These are phyloP conservation scores for Takifugu ocellatus DNA, from an alignment of 2,797 vertebrate species.

Conservation along the genomic window DNA sequence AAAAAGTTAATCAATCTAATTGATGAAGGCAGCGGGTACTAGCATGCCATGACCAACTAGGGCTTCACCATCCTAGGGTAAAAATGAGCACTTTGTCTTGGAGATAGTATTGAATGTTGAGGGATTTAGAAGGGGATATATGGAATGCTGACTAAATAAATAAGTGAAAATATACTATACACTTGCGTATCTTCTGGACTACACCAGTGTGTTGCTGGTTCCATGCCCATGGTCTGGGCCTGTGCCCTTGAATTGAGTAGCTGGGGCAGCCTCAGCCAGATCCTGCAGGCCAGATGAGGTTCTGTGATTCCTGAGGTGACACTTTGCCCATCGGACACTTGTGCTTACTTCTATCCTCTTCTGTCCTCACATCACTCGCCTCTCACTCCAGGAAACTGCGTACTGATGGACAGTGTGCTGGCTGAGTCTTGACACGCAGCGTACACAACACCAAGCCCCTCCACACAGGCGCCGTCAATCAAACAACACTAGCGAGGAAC, in stretches of 20 bases:
- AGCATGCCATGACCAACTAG: too few species aligned
- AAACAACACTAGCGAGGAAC: slow-evolving; percentile 51
- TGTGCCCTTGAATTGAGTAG: neutral
- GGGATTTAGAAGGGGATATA: too few species aligned
- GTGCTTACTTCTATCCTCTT: slow-evolving; percentile 14
- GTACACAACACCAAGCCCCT: slow-evolving; percentile 63
- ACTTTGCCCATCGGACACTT: slow-evolving; percentile 10
- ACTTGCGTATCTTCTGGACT: too few species aligned
- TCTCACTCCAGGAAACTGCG: slow-evolving; percentile 45
- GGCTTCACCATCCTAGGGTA: too few species aligned
- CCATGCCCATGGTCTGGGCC: too few species aligned
- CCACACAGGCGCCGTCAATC: slow-evolving; percentile 67
- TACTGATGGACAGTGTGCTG: slow-evolving; percentile 69
- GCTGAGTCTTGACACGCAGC: slow-evolving; percentile 60
- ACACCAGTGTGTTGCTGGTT: too few species aligned
- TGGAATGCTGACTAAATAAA: too few species aligned
- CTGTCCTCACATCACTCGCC: slow-evolving; percentile 46
- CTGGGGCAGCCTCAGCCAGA: slow-evolving; percentile 27
- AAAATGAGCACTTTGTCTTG: too few species aligned
- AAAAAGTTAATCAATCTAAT: too few species aligned
- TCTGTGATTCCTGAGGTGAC: slow-evolving; percentile 55
- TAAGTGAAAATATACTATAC: too few species aligned
- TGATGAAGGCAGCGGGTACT: too few species aligned
- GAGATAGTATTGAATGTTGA: too few species aligned
- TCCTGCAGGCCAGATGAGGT: slow-evolving; percentile 49